These are phyloP conservation scores for Xiphophorus maculatus DNA, from an alignment of 2,113 vertebrate species.

Conservation along the genomic window DNA sequence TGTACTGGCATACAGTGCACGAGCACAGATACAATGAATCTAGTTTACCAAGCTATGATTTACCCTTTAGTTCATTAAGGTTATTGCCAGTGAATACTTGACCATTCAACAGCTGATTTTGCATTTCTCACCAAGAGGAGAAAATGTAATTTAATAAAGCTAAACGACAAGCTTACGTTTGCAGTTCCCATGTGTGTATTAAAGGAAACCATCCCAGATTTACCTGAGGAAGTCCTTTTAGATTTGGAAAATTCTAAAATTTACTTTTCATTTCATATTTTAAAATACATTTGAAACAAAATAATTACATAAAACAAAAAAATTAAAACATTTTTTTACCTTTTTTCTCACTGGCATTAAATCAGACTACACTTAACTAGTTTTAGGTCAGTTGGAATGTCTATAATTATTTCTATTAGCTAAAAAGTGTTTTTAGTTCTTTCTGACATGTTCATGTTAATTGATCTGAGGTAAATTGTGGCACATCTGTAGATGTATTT, in stretches of 20 bases:
- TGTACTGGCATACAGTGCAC: slow-evolving; percentile 55
- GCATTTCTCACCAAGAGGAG: slow-evolving; percentile 17
- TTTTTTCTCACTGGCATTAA: too few species aligned
- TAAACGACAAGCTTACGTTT: slow-evolving; percentile 55
- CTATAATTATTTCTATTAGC: background rate
- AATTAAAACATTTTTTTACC: background rate
- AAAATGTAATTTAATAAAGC: slow-evolving; percentile 60
- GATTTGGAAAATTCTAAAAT: background rate
- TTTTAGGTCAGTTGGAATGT: background rate
- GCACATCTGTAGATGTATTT: too few species aligned
- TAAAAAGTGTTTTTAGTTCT: background rate
- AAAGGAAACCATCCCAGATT: slow-evolving; percentile 22
- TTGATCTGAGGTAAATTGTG: too few species aligned
- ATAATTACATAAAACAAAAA: background rate
- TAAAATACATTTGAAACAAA: background rate
- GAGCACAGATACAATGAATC: slow-evolving; percentile 75
- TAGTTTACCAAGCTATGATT: slow-evolving; percentile 70
- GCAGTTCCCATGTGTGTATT: background rate
- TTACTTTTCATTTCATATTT: background rate
- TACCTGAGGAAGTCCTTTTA: background rate
- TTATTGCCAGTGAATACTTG: slow-evolving; percentile 76
- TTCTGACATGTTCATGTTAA: background rate
- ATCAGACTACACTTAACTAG: background rate
- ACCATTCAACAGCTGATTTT: slow-evolving; percentile 51
- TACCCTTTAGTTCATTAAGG: slow-evolving; percentile 75